phyloP scores from a whole-genome alignment of 2,888 invertebrate genomes.

The Nomada ferruginata region DNA sequence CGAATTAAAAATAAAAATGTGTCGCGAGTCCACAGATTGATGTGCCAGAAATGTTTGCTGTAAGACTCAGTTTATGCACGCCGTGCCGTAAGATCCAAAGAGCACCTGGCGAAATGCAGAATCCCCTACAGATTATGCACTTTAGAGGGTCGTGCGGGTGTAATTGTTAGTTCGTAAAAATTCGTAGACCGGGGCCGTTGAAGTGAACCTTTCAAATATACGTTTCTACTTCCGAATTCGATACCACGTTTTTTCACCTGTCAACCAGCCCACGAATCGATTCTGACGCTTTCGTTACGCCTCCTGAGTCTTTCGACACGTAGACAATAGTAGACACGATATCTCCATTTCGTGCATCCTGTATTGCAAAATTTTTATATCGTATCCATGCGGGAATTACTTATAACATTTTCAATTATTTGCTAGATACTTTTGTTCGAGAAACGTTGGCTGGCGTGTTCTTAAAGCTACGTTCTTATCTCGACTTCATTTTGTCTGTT shows the following conservation, averaged over 20 bases:
- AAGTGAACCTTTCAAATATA: neutral
- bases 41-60: too few species aligned
- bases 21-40: too few species aligned
- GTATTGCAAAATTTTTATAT: neutral
- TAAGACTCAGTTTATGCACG: constrained; percentile 12
- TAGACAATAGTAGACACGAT: neutral
- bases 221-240: neutral
- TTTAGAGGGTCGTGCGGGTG: neutral
- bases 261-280: neutral
- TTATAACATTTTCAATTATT: too few species aligned
- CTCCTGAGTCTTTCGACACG: neutral
- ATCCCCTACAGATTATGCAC: constrained; percentile 6
- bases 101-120: constrained; percentile 13
- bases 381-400: too few species aligned
- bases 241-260: neutral
- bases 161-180: constrained; percentile 11
- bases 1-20: neutral
- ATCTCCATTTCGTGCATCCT: neutral
- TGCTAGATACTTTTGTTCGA: too few species aligned
- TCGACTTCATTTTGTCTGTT: constrained; percentile 7
- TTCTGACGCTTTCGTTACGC: neutral
- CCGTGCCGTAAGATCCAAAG: constrained; percentile 14
- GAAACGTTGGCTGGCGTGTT: too few species aligned
- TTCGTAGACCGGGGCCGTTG: neutral
- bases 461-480: too few species aligned